Evolutionary conservation across 2,888 invertebrate genomes (phyloP), one percentile per base, ranked within the genome.

Genomic region (Lasioglossum villosulum): DNA sequence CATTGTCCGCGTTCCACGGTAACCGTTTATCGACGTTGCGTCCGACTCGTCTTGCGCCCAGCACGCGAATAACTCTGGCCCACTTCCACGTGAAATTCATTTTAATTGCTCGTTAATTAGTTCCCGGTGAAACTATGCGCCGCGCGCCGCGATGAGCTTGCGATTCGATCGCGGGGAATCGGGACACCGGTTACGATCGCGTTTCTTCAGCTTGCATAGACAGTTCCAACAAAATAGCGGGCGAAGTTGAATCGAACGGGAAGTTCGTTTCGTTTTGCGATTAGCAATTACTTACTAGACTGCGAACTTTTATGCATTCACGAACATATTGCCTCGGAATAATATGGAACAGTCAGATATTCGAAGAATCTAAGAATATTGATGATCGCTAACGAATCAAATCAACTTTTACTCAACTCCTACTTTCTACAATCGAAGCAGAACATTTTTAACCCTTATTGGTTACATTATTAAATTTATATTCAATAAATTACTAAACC

Each of bases 41-140:
- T 48, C 73, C 70, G 39, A 37, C 73, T 75, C 75, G 78, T 68
- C 75, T 66, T 71, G 73, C 74, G 39, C 66, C 77, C 70, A 89
- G 90, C 88, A 83, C 86, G 85, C 86, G 89, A 92, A 92, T 92
- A 93, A 91, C 91, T 93, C 85, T 71, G 80, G 86, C 85, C 88
- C 86, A 87, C 77, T 80, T 83, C 75, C 68, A 91, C 88, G 92
- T 92, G 90, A 92, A 93, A 93, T 92, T 92, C 91, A 93, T 92
- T 93, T 92, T 91, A 93, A 92, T 92, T 92, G 92, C 92, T 92
- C 91, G 91, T 90, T 93, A 92, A 93, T 93, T 92, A 92, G 92
- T 93, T 93, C 79, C 80, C 75, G 83, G 83, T 59, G 76, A 82
- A 92, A 91, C 91, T 92, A 92, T 91, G 91, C 86, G 89, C 81